phyloP scores from a whole-genome alignment of 2,888 invertebrate genomes.

The Drosophila ezoana region DNA sequence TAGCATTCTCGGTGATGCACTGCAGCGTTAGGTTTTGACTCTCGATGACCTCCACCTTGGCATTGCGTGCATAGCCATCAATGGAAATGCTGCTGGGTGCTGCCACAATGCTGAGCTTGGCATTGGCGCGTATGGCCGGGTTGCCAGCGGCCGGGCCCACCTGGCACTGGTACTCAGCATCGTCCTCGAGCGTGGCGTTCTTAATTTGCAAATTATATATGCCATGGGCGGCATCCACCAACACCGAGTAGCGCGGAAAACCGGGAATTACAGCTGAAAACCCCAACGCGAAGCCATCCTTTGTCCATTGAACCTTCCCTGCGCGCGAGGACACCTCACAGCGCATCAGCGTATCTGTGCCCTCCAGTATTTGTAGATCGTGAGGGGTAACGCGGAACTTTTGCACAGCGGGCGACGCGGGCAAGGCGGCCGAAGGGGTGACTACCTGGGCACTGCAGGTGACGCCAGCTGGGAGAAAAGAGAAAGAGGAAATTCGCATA shows the following conservation, averaged over 20 bases:
- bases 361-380: slow-evolving; percentile 92
- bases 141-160: slow-evolving; percentile 93
- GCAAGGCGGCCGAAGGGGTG: slow-evolving; percentile 19
- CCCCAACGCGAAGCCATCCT: slow-evolving; percentile 96
- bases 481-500: slow-evolving; percentile 51
- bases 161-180: slow-evolving; percentile 98
- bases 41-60: slow-evolving; percentile 83
- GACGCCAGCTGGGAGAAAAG: slow-evolving; percentile 27
- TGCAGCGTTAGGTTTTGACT: slow-evolving; percentile 81
- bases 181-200: slow-evolving; percentile 95
- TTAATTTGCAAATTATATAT: slow-evolving; percentile 95
- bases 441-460: slow-evolving; percentile 30
- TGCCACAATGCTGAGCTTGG: slow-evolving; percentile 90
- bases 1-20: slow-evolving; percentile 83
- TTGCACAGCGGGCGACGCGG: slow-evolving; percentile 86
- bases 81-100: slow-evolving; percentile 82
- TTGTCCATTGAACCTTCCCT: slow-evolving; percentile 97
- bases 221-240: slow-evolving; percentile 92
- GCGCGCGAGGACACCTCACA: slow-evolving; percentile 94
- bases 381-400: slow-evolving; percentile 92
- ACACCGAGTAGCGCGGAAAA: slow-evolving; percentile 94
- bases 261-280: slow-evolving; percentile 92
- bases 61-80: slow-evolving; percentile 82
- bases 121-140: slow-evolving; percentile 94
- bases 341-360: slow-evolving; percentile 92